Evolutionary conservation across 2,888 invertebrate genomes (phyloP).

Genomic region (Argyresthia albistria): DNA sequence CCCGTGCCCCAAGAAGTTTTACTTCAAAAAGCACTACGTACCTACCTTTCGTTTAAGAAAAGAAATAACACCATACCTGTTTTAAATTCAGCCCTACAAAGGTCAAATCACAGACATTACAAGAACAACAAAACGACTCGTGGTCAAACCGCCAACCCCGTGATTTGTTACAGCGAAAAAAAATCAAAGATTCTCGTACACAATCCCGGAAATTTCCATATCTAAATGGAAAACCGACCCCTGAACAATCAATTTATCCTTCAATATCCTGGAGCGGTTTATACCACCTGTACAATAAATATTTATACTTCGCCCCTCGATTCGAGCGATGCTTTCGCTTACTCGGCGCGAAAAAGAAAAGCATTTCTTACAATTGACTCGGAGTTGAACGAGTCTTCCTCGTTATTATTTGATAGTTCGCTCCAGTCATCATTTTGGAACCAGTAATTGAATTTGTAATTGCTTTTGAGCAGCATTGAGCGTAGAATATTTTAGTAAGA

Average conservation of each 20-base stretch:
- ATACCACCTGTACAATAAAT: conserved; percentile 72
- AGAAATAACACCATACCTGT: no score
- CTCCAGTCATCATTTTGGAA: background rate
- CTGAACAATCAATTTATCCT: conserved; percentile 72
- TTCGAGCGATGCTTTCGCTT: conserved; percentile 22
- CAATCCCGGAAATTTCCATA: conserved; percentile 71
- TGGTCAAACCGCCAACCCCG: conserved; percentile 20
- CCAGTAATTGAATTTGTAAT: background rate
- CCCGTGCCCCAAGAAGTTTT: no score
- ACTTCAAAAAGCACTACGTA: no score
- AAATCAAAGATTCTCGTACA: conserved; percentile 68
- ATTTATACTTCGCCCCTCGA: conserved; percentile 62
- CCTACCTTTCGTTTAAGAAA: no score
- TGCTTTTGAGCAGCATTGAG: background rate
- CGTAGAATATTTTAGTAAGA: background rate
- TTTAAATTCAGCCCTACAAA: no score
- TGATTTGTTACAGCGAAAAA: conserved; percentile 59
- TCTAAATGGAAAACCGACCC: conserved; percentile 73
- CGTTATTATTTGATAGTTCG: background rate
- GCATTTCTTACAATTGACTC: conserved; percentile 8
- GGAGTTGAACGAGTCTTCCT: background rate
- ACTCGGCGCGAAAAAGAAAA: conserved; percentile 19
- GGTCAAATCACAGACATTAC: no score
- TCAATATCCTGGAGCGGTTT: conserved; percentile 70
- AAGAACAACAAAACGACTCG: background rate